phyloP scores from a whole-genome alignment of 2,797 vertebrate species.

The Sebastes dallii region DNA sequence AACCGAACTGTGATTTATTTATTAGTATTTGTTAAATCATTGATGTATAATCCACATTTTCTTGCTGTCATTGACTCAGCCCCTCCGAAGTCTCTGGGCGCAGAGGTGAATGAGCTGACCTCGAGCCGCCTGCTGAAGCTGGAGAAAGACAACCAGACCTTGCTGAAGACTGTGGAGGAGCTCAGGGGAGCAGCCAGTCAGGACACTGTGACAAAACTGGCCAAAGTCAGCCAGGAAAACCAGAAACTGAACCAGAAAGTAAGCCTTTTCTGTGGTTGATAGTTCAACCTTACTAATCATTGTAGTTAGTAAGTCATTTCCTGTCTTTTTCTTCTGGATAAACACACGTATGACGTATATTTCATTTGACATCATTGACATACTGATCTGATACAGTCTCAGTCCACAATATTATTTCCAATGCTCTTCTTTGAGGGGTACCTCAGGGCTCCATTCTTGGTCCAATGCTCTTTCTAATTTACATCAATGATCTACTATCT shows the following conservation, averaged over 20 bases:
- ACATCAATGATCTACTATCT: not conserved
- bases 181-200: slow-evolving; percentile 83
- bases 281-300: not conserved
- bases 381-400: not conserved
- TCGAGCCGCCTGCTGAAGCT: slow-evolving; percentile 94
- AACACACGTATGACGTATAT: not conserved
- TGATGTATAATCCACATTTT: not conserved
- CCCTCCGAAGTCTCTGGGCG: slow-evolving; percentile 94
- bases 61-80: slow-evolving; percentile 65
- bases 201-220: slow-evolving; percentile 82
- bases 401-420: not conserved
- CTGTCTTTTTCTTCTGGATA: not conserved
- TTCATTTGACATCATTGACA: not conserved
- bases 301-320: not conserved
- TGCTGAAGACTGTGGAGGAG: slow-evolving; percentile 93
- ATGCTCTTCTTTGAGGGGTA: not conserved
- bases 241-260: slow-evolving; percentile 92
- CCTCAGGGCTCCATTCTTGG: not conserved
- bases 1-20: not conserved
- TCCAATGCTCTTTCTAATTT: not conserved
- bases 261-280: slow-evolving; percentile 18
- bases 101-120: slow-evolving; percentile 95
- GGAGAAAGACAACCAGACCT: slow-evolving; percentile 97
- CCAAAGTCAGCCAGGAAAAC: slow-evolving; percentile 91
- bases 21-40: not conserved